Base-by-base conservation (phyloP, 2,888 invertebrate genomes). In the Athripsodes cinereus region DNA sequence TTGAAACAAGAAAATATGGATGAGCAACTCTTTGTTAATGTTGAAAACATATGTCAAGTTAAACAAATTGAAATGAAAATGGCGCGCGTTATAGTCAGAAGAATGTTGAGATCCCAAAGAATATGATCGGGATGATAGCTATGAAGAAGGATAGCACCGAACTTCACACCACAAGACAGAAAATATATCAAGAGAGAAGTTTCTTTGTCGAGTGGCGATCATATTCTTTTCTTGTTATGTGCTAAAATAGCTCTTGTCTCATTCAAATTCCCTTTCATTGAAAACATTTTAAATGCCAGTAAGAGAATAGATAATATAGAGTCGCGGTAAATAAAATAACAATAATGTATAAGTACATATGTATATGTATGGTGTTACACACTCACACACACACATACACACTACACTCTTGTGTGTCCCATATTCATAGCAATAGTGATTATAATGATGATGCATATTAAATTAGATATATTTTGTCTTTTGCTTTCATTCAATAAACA, bases 1-100 rank as follows among this genome's bases (percentile, higher is more conserved):
- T 84, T 85, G 85, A 86, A 85, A 85, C 85, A 86, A 85, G 87
- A 86, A 84, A 84, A 85, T 83, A 85, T 84, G 87, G 87, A 86
- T 87, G 86, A 87, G 83, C 81, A 81, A 78, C 78, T 74, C 76
- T 75, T 70, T 40, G 40, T 40, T 78, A 76, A 74, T 71, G 72
- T 75, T 73, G 75, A 76, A 76, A 74, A 70, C 71, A 71, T 61
- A 58, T 58, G 58, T 58, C 60, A 61, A 62, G 62, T 64, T 58
- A 58, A 68, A 68, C 67, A 66, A 67, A 69, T 67, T 66, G 68
- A 66, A 71, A 72, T 72, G 72, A 72, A 70, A 70, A 68, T 68
- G 65, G 64, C n/a, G n/a, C n/a, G n/a, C 65, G 59, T 62, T 69
- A 69, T 40, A 40, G 16, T 40, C n/a, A 52, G 58, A 55, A 59